Evolutionary conservation across 2,113 vertebrate species (phyloP).

Genomic region (Caranx ignobilis): DNA sequence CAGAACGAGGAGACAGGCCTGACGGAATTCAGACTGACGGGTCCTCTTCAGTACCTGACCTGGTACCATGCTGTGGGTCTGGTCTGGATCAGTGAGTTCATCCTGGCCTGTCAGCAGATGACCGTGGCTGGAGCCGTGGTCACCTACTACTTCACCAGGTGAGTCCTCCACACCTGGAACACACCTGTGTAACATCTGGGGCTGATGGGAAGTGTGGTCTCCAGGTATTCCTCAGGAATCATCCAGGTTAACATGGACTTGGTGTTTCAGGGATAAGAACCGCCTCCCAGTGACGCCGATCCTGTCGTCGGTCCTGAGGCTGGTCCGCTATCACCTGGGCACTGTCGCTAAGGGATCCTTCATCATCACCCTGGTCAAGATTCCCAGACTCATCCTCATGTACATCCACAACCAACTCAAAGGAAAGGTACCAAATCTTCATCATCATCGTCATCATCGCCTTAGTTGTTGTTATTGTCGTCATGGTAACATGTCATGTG

Average conservation of each 20-base stretch:
- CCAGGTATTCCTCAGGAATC: neutral
- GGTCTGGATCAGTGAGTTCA: conserved; percentile 98
- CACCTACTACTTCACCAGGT: conserved; percentile 99
- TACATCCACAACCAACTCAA: conserved; percentile 97
- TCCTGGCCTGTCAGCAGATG: conserved; percentile 99
- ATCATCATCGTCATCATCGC: too few relatives aligned
- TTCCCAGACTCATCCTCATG: conserved; percentile 96
- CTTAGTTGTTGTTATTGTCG: too few relatives aligned
- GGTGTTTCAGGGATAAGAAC: conserved; percentile 90
- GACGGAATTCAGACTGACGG: conserved; percentile 91
- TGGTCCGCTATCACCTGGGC: conserved; percentile 95
- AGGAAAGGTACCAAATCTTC: conserved; percentile 89
- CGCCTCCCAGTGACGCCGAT: conserved; percentile 94
- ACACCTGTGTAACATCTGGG: neutral
- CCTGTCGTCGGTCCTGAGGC: conserved; percentile 92
- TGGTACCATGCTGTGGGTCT: conserved; percentile 97
- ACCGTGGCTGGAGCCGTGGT: conserved; percentile 97
- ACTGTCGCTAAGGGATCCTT: conserved; percentile 98
- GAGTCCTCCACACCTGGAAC: conserved; percentile 13
- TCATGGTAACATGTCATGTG: neutral
- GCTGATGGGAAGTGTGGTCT: neutral
- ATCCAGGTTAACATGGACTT: neutral
- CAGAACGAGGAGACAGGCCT: conserved; percentile 89
- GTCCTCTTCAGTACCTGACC: conserved; percentile 94
- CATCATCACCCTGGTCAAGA: conserved; percentile 98